Conservation (phyloP, 2,888 invertebrate species). For the Sabellastarte sp. region DNA sequence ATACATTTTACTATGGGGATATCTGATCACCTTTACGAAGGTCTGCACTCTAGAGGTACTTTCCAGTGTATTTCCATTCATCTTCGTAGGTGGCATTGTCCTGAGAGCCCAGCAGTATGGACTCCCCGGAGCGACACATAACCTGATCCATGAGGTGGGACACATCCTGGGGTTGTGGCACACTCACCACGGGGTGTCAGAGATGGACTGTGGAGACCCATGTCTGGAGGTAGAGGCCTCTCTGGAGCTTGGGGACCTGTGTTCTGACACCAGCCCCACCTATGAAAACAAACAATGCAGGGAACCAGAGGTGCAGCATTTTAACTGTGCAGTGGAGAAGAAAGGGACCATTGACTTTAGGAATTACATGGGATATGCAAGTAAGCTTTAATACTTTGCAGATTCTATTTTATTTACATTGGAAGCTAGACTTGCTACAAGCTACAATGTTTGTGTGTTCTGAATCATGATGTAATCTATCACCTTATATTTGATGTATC, state of each 20-base stretch:
- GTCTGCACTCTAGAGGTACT: too few relatives aligned
- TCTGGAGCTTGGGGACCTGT: slow-evolving; percentile 51
- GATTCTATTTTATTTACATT: too few relatives aligned
- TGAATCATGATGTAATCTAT: too few relatives aligned
- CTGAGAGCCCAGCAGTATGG: slow-evolving; percentile 46
- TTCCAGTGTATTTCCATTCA: too few relatives aligned
- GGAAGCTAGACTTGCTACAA: too few relatives aligned
- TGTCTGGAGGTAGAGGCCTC: slow-evolving; percentile 48
- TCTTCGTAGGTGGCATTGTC: slow-evolving; percentile 51
- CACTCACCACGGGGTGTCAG: slow-evolving; percentile 49
- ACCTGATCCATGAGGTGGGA: slow-evolving; percentile 54
- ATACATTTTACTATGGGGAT: too few relatives aligned
- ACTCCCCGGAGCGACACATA: slow-evolving; percentile 32
- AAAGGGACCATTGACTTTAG: slow-evolving; percentile 40
- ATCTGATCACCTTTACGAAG: too few relatives aligned
- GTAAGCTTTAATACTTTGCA: background rate
- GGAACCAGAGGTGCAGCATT: slow-evolving; percentile 37
- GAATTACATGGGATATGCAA: slow-evolving; percentile 54
- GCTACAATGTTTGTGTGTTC: too few relatives aligned
- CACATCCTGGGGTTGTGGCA: slow-evolving; percentile 56
- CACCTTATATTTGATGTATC: too few relatives aligned
- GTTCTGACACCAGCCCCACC: slow-evolving; percentile 52
- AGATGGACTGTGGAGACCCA: slow-evolving; percentile 40
- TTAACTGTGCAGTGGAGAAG: background rate
- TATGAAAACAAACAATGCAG: slow-evolving; percentile 39